These are phyloP conservation scores for Psettodes erumei DNA, from an alignment of 2,113 vertebrate genomes.

Conservation along the genomic window DNA sequence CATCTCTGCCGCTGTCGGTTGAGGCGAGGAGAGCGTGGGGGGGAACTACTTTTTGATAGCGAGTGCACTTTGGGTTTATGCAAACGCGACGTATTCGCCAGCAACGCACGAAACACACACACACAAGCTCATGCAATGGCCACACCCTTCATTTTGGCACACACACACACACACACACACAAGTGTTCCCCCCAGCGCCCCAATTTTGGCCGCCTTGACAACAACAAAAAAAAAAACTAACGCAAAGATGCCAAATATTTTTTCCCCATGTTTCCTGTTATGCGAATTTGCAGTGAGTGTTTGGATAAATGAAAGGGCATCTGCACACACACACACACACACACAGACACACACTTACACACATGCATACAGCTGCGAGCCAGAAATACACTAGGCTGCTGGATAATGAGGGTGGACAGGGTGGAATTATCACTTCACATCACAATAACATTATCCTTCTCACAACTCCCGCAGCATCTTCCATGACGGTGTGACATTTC, in stretches of 20 bases:
- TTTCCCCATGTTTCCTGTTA: conserved; percentile 56
- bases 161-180: conserved; percentile 2
- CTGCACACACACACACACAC: conserved; percentile 21
- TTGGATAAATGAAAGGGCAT: conserved; percentile 61
- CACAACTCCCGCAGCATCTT: conserved; percentile 78
- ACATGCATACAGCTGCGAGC: conserved; percentile 70
- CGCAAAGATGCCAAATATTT: conserved; percentile 62
- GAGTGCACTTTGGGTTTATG: conserved; percentile 48
- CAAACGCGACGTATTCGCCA: conserved; percentile 39
- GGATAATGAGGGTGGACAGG: conserved; percentile 80
- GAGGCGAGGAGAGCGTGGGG: conserved; percentile 18
- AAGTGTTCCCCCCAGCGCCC: conserved; percentile 11
- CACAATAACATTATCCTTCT: conserved; percentile 83
- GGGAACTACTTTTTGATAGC: conserved; percentile 47
- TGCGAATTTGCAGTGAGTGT: conserved; percentile 56
- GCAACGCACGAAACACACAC: conserved; percentile 4
- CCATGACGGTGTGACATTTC: conserved; percentile 84
- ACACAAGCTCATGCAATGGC: conserved; percentile 1
- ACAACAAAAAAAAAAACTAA: no score
- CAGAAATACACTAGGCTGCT: conserved; percentile 71
- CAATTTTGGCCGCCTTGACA: conserved; percentile 43
- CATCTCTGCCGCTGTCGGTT: conserved; percentile 23
- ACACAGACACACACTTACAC: conserved; percentile 29
- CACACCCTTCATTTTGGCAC: conserved; percentile 17
- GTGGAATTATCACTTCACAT: conserved; percentile 81